A percentile compares a stretch with the other conserved stretches of the same genome.
Evolutionary conservation across 1,140 invertebrate species (phyloP).

Genomic region (Drosophila novamexicana): DNA sequence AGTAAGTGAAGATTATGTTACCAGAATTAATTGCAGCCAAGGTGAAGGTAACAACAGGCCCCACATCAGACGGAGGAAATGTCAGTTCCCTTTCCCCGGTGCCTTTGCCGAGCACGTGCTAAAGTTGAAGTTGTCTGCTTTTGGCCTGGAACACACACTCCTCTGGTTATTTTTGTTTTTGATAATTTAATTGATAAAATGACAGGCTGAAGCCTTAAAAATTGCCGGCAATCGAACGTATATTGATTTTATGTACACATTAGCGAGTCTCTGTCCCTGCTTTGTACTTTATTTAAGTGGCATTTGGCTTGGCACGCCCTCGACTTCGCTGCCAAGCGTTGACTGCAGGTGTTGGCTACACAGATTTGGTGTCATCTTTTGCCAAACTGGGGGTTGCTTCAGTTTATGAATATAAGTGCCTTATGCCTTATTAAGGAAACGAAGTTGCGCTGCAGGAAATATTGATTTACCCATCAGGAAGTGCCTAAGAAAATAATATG

Average conservation of each 20-base stretch:
- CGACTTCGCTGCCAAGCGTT: neutral
- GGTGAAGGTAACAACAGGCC: slow-evolving; percentile 66
- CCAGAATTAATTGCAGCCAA: slow-evolving; percentile 80
- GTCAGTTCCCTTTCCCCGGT: neutral
- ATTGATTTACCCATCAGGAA: slow-evolving; percentile 7
- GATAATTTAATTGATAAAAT: slow-evolving; percentile 81
- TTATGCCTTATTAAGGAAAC: slow-evolving; percentile 31
- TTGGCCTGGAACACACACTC: slow-evolving; percentile 16
- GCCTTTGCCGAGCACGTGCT: slow-evolving; percentile 57
- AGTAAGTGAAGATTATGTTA: slow-evolving; percentile 83
- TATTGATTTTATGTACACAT: slow-evolving; percentile 66
- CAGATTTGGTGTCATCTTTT: slow-evolving; percentile 46
- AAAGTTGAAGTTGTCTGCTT: slow-evolving; percentile 32
- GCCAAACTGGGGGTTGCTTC: slow-evolving; percentile 17
- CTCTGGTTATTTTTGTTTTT: slow-evolving; percentile 48
- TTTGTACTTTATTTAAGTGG: slow-evolving; percentile 66
- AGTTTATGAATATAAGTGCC: slow-evolving; percentile 44
- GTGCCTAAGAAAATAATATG: neutral
- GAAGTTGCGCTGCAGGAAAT: slow-evolving; percentile 1
- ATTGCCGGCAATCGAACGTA: slow-evolving; percentile 53
- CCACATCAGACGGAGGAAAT: slow-evolving; percentile 15
- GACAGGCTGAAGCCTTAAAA: slow-evolving; percentile 71
- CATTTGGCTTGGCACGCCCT: slow-evolving; percentile 32
- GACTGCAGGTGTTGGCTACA: slow-evolving; percentile 40
- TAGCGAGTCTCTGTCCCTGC: slow-evolving; percentile 1